phyloP scores from a whole-genome alignment of 2,113 vertebrate genomes.

The Scopus umbretta region DNA sequence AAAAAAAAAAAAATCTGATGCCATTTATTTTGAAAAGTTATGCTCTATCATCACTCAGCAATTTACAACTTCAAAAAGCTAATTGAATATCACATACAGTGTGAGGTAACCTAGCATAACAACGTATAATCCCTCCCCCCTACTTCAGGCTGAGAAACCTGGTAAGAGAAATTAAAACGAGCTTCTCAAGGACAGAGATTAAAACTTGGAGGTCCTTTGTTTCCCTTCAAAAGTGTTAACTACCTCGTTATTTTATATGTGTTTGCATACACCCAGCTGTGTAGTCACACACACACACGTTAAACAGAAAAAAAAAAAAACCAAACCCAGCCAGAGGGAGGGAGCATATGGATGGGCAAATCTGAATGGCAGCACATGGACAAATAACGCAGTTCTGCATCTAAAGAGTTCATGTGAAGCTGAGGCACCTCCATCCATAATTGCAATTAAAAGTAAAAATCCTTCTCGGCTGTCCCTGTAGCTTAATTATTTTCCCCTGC shows the following conservation, averaged over 20 bases:
- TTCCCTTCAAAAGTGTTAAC: background rate
- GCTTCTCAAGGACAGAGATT: background rate
- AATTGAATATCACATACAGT: background rate
- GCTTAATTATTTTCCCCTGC: background rate
- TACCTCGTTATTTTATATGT: fast-evolving
- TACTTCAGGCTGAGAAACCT: background rate
- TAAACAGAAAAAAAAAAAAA: background rate
- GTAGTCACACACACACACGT: background rate
- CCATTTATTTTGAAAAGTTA: background rate
- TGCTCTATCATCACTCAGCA: background rate
- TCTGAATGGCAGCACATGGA: background rate
- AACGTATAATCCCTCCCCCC: background rate
- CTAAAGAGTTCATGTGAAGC: background rate
- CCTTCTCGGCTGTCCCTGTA: background rate
- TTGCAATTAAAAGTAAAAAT: background rate
- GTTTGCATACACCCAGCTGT: background rate
- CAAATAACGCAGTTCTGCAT: background rate
- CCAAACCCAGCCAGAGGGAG: background rate
- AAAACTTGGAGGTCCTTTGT: background rate
- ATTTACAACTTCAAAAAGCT: constrained; percentile 4
- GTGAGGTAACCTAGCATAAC: background rate
- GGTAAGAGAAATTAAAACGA: background rate
- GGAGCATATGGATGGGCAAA: background rate
- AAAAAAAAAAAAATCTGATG: background rate
- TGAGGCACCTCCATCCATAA: background rate